Conservation (phyloP, 2,888 invertebrate species). For the Sinodicranocentrus sp. region DNA sequence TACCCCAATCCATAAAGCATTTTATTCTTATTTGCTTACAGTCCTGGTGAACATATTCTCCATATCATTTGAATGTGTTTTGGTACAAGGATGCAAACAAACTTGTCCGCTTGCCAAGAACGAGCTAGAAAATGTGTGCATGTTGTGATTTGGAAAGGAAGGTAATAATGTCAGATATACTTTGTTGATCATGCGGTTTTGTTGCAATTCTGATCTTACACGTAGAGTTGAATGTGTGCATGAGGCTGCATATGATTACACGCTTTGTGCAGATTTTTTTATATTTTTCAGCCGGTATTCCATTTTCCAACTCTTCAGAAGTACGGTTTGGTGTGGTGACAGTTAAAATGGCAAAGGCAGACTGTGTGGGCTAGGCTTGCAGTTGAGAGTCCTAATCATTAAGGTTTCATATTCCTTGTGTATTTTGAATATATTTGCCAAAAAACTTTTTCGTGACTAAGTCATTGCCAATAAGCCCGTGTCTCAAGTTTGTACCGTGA, state of each 20-base stretch:
- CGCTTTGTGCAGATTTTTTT: no score
- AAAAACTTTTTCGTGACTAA: slow-evolving; percentile 1
- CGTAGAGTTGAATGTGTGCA: background rate
- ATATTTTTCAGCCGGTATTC: no score
- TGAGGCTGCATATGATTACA: slow-evolving; percentile 5
- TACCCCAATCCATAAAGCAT: no score
- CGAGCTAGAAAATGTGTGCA: no score
- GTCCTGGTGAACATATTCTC: background rate
- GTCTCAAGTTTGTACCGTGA: background rate
- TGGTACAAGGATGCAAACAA: slow-evolving; percentile 37
- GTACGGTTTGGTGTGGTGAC: slow-evolving; percentile 45
- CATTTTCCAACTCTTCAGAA: background rate
- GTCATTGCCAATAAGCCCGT: slow-evolving; percentile 16
- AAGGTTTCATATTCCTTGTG: background rate
- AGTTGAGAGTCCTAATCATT: background rate
- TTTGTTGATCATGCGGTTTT: background rate
- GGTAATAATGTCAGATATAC: slow-evolving; percentile 17
- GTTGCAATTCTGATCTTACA: background rate
- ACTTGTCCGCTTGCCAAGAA: slow-evolving; percentile 48
- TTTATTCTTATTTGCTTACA: background rate
- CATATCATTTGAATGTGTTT: background rate
- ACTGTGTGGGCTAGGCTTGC: slow-evolving; percentile 28
- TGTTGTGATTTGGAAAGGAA: slow-evolving; percentile 21
- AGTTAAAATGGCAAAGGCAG: slow-evolving; percentile 34
- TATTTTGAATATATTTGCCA: background rate